phyloP scores from a whole-genome alignment of 2,888 invertebrate genomes.

The Coelopa pilipes region DNA sequence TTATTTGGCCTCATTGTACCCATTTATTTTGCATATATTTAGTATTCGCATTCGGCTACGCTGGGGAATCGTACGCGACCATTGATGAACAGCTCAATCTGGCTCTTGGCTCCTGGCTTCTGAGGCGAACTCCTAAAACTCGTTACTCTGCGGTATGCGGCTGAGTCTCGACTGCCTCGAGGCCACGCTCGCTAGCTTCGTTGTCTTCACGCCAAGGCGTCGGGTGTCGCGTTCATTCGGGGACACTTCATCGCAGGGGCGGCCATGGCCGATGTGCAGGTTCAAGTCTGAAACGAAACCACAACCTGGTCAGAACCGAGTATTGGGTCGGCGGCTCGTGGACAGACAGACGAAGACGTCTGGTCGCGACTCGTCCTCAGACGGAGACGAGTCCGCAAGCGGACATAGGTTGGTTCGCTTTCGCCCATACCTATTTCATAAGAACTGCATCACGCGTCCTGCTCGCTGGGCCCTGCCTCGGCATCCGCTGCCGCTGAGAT shows the following conservation, averaged over 20 bases:
- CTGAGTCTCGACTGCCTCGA: not conserved
- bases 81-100: slow-evolving; percentile 47
- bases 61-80: slow-evolving; percentile 61
- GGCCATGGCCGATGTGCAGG: slow-evolving; percentile 13
- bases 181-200: slow-evolving; percentile 14
- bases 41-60: slow-evolving; percentile 68
- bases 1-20: slow-evolving; percentile 70
- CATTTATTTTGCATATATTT: slow-evolving; percentile 68
- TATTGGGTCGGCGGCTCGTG: no score
- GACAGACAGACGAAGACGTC: no score
- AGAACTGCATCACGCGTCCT: no score
- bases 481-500: no score
- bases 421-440: no score
- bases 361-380: no score
- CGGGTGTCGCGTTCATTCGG: no score
- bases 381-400: no score
- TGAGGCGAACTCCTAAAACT: not conserved
- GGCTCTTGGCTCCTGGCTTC: slow-evolving; percentile 18
- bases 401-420: no score
- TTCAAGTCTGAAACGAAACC: slow-evolving; percentile 28
- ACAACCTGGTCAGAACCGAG: not conserved
- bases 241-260: no score
- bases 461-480: no score
- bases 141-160: slow-evolving; percentile 10
- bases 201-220: slow-evolving; percentile 22